phyloP scores from a whole-genome alignment of 2,888 invertebrate genomes.

The Halictus quadricinctus region DNA sequence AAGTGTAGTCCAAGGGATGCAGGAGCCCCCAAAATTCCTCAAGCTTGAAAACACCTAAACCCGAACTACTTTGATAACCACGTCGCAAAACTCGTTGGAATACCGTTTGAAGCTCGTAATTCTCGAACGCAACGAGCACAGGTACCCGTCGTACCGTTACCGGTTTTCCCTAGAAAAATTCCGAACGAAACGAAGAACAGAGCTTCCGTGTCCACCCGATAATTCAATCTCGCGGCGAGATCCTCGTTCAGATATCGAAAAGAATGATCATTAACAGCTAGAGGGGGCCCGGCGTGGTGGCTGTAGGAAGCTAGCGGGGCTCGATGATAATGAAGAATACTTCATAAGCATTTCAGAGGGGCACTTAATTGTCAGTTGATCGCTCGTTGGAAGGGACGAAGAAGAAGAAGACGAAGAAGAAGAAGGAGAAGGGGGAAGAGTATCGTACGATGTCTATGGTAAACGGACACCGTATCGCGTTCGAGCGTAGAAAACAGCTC shows the following conservation, averaged over 20 bases:
- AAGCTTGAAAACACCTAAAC: too few relatives aligned
- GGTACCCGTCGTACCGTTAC: neutral
- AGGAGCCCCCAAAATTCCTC: too few relatives aligned
- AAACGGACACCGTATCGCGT: constrained; percentile 40
- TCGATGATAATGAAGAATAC: constrained; percentile 47
- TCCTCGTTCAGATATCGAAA: constrained; percentile 18
- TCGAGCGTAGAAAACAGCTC: constrained; percentile 29
- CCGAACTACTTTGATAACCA: too few relatives aligned
- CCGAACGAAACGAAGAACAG: constrained; percentile 3
- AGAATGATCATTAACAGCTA: constrained; percentile 32
- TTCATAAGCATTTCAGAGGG: constrained; percentile 41
- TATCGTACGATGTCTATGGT: constrained; percentile 19
- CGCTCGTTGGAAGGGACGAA: neutral
- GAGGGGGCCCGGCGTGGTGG: neutral
- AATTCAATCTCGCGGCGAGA: constrained; percentile 3
- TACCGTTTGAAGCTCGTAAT: neutral
- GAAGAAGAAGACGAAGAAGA: too few relatives aligned
- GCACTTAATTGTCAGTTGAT: constrained; percentile 46
- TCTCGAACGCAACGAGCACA: neutral
- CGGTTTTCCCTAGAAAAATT: neutral
- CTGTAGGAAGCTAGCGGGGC: constrained; percentile 46
- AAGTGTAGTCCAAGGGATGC: too few relatives aligned
- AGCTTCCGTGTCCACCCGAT: neutral
- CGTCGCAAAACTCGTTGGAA: neutral
- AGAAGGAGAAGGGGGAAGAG: neutral